These are phyloP conservation scores for Nycticorax nycticorax DNA, from an alignment of 2,113 vertebrate species.

Conservation along the genomic window DNA sequence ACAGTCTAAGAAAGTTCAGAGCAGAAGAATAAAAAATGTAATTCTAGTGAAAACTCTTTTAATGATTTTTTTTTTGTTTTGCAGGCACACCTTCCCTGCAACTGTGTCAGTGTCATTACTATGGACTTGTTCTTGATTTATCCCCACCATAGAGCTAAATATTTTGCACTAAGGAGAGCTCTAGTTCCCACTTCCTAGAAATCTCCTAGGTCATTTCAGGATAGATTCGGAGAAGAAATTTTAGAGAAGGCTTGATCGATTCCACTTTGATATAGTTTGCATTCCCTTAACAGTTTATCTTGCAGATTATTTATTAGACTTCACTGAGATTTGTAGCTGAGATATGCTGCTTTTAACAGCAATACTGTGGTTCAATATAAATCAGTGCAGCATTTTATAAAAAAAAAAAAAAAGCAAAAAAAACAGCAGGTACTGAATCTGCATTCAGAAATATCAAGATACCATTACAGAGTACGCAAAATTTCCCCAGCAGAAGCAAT, in stretches of 20 bases:
- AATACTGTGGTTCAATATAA: neutral
- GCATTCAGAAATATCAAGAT: neutral
- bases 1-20: neutral
- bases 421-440: neutral
- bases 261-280: neutral
- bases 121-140: neutral
- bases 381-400: neutral
- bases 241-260: neutral
- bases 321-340: neutral
- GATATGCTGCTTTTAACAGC: neutral
- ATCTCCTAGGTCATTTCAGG: neutral
- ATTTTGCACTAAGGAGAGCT: neutral
- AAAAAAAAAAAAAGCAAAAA: neutral
- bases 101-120: neutral
- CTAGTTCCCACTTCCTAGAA: neutral
- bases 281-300: neutral
- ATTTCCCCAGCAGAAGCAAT: neutral
- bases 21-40: neutral
- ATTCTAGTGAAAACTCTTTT: neutral
- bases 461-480: neutral
- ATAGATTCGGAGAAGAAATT: neutral
- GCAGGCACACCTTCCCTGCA: neutral
- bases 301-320: neutral
- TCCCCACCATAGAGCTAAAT: neutral
- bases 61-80: neutral